These are phyloP conservation scores for Lampris megalopsis DNA, from an alignment of 2,113 vertebrate species.

Conservation along the genomic window DNA sequence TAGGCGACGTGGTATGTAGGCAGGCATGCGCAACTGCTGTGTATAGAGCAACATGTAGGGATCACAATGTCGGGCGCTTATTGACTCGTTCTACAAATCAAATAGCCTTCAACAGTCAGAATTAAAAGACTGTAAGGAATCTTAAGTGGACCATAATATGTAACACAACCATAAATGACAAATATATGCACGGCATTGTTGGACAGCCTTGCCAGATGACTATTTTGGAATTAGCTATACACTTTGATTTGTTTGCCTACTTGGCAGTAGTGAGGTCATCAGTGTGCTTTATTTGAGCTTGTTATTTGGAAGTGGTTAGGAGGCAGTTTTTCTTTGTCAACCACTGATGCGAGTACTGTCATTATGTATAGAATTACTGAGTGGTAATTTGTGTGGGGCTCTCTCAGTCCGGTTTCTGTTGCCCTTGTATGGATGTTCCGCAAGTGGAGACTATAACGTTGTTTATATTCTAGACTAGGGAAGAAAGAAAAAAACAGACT, in stretches of 20 bases:
- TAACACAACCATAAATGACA: conserved; percentile 1
- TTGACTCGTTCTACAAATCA: neutral
- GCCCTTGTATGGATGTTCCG: conserved; percentile 77
- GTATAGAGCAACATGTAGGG: too few species aligned
- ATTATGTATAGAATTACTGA: conserved; percentile 70
- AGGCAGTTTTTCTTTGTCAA: conserved; percentile 63
- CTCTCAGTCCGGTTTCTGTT: conserved; percentile 32
- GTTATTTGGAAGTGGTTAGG: conserved; percentile 77
- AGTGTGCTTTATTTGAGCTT: conserved; percentile 67
- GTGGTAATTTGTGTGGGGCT: conserved; percentile 71
- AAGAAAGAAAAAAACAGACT: conserved; percentile 27
- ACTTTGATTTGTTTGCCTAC: conserved; percentile 42
- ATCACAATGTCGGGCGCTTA: too few species aligned
- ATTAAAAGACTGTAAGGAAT: neutral
- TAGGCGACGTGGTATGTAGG: too few species aligned
- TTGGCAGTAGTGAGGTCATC: conserved; percentile 59
- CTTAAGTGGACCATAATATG: neutral
- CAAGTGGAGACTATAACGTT: conserved; percentile 61
- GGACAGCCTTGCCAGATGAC: conserved; percentile 25
- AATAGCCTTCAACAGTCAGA: neutral
- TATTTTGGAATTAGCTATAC: conserved; percentile 46
- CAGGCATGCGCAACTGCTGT: too few species aligned
- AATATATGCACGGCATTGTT: neutral
- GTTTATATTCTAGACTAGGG: conserved; percentile 60
- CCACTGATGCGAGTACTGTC: conserved; percentile 76